These are phyloP conservation scores for Phenganax stokvisi DNA, from an alignment of 92 coral and sea anemone species.

Conservation along the genomic window DNA sequence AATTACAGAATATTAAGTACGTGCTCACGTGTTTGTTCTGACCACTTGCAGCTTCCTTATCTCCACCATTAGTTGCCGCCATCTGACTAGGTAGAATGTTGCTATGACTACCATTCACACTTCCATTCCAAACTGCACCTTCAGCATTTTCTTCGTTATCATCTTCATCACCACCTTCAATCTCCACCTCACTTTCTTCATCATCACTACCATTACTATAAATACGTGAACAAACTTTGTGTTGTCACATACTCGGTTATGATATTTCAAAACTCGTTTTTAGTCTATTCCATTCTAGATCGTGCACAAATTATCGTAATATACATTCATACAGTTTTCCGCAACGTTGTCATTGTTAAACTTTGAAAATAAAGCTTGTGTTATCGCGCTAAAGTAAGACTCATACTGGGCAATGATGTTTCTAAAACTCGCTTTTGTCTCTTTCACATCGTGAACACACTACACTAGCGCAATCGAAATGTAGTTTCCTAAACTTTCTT, in stretches of 20 bases:
- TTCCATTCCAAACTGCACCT: constrained; percentile 33
- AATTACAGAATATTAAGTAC: neutral
- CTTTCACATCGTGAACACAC: too few relatives aligned
- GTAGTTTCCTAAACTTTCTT: too few relatives aligned
- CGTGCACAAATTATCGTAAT: too few relatives aligned
- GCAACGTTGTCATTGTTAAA: too few relatives aligned
- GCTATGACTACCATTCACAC: constrained; percentile 26
- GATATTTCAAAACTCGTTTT: too few relatives aligned
- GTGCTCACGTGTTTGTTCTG: constrained; percentile 30
- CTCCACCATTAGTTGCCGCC: constrained; percentile 34
- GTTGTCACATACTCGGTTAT: neutral
- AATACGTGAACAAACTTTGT: neutral
- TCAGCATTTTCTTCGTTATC: constrained; percentile 60
- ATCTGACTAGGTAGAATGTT: constrained; percentile 29
- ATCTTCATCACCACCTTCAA: constrained; percentile 65
- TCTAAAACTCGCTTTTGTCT: too few relatives aligned
- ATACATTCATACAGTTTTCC: too few relatives aligned
- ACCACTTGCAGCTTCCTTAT: neutral
- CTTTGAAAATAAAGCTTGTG: too few relatives aligned
- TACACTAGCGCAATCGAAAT: too few relatives aligned
- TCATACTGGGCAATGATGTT: too few relatives aligned
- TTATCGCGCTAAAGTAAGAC: too few relatives aligned
- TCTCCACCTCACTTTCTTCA: constrained; percentile 90
- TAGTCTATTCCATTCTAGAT: too few relatives aligned
- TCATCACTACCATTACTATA: constrained; percentile 84